phyloP scores from a whole-genome alignment of 37 sponge, comb jelly and placozoan species.

The Eunapius fragilis region DNA sequence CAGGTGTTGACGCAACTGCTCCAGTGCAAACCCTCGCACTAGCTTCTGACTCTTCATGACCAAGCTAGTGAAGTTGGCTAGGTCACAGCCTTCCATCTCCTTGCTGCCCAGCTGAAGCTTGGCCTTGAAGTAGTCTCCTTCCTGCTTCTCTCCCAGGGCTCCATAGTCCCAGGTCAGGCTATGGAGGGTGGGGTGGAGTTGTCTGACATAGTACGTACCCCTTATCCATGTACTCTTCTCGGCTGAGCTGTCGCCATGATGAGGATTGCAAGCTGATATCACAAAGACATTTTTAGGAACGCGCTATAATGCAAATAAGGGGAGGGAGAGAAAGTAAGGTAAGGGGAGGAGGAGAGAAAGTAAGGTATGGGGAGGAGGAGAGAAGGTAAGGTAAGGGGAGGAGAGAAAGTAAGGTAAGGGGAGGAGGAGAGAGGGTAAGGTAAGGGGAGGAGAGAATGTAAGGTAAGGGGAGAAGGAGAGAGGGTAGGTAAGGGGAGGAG shows the following conservation, averaged over 20 bases:
- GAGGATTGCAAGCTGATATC: conserved; percentile 88
- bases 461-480: too few species aligned
- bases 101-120: conserved; percentile 59
- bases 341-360: background rate
- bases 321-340: background rate
- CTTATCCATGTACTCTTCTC: conserved; percentile 63
- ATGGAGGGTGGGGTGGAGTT: conserved; percentile 78
- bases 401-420: too few species aligned
- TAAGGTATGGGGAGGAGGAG: too few species aligned
- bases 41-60: conserved; percentile 69
- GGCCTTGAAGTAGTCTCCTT: conserved; percentile 70
- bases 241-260: conserved; percentile 70
- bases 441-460: too few species aligned
- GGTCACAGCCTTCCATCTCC: background rate
- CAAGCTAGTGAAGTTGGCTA: conserved; percentile 48
- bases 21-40: conserved; percentile 68
- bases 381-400: too few species aligned
- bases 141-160: conserved; percentile 73
- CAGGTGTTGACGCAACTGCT: conserved; percentile 42
- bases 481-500: too few species aligned
- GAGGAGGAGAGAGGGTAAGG: too few species aligned
- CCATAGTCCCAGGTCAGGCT: conserved; percentile 89
- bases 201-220: conserved; percentile 79
- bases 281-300: conserved; percentile 80
- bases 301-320: conserved; percentile 6